These are phyloP conservation scores for Chaetodon trifascialis DNA, from an alignment of 2,113 vertebrate species.

Conservation along the genomic window DNA sequence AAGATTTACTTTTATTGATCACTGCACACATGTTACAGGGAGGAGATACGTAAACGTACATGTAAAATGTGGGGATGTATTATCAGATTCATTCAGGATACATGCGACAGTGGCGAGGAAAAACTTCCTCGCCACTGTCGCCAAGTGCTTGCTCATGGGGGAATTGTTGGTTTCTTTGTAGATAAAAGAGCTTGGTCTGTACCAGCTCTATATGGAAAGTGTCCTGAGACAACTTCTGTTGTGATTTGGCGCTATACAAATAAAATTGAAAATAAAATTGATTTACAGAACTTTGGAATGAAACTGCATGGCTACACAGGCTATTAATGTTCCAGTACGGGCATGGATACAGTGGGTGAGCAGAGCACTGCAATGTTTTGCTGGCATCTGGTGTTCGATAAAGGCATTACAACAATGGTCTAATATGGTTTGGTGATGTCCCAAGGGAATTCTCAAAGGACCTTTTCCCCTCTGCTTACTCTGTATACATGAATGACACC, in stretches of 20 bases:
- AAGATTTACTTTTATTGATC: too few relatives aligned
- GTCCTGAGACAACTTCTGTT: too few relatives aligned
- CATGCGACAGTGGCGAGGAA: neutral
- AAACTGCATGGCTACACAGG: neutral
- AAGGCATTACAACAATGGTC: conserved; percentile 5
- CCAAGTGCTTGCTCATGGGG: too few relatives aligned
- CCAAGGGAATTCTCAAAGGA: conserved; percentile 44
- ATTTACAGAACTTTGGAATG: neutral
- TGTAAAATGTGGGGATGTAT: neutral
- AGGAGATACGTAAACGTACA: too few relatives aligned
- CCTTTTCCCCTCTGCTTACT: neutral
- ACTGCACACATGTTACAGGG: too few relatives aligned
- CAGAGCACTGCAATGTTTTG: neutral
- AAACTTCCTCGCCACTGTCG: too few relatives aligned
- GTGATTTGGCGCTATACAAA: too few relatives aligned
- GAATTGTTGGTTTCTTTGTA: too few relatives aligned
- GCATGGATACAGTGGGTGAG: neutral
- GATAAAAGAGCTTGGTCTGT: too few relatives aligned
- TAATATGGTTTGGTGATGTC: neutral
- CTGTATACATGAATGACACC: neutral
- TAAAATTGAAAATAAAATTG: too few relatives aligned
- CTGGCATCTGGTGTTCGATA: conserved; percentile 59
- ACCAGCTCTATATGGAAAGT: too few relatives aligned
- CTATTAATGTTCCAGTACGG: neutral
- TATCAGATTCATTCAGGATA: neutral